Evolutionary conservation across 1,140 invertebrate species (phyloP).

Genomic region (Aphidius ervi): DNA sequence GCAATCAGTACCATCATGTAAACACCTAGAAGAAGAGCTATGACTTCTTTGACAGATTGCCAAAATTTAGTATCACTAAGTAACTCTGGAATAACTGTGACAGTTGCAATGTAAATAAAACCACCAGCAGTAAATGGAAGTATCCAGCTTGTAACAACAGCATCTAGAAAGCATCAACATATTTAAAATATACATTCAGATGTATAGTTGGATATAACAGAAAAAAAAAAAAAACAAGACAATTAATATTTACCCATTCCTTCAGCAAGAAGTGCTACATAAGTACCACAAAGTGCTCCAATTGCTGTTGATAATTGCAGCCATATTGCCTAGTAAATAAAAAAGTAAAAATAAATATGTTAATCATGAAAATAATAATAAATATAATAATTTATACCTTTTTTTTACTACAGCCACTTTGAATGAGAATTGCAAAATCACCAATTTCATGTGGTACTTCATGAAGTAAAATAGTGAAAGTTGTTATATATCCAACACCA

Average conservation of each 20-base stretch:
- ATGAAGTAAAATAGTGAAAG: constrained; percentile 89
- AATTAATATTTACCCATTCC: constrained; percentile 56
- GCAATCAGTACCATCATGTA: constrained; percentile 92
- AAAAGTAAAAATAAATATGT: constrained; percentile 2
- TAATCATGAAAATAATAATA: constrained; percentile 7
- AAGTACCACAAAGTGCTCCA: constrained; percentile 88
- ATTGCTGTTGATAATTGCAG: constrained; percentile 90
- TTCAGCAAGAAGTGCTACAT: constrained; percentile 77
- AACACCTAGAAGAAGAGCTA: constrained; percentile 77
- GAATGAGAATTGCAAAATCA: constrained; percentile 94
- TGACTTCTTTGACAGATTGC: constrained; percentile 83
- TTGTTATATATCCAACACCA: constrained; percentile 80
- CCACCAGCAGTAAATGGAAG: constrained; percentile 96
- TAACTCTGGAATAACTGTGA: constrained; percentile 93
- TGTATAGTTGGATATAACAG: neutral
- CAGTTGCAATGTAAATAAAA: constrained; percentile 97
- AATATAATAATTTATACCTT: constrained; percentile 58
- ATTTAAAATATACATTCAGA: constrained; percentile 13
- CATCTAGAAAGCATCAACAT: constrained; percentile 52
- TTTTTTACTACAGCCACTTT: constrained; percentile 84
- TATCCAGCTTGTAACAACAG: constrained; percentile 77
- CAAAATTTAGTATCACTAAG: constrained; percentile 78
- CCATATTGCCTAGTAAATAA: constrained; percentile 71
- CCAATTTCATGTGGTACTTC: constrained; percentile 98
- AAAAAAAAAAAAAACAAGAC: constrained; percentile 8